Percentiles rank a stretch among this genome's conserved stretches.
These are phyloP conservation scores for Dicyrtomina minuta DNA, from an alignment of 2,888 invertebrate species.

Conservation along the genomic window DNA sequence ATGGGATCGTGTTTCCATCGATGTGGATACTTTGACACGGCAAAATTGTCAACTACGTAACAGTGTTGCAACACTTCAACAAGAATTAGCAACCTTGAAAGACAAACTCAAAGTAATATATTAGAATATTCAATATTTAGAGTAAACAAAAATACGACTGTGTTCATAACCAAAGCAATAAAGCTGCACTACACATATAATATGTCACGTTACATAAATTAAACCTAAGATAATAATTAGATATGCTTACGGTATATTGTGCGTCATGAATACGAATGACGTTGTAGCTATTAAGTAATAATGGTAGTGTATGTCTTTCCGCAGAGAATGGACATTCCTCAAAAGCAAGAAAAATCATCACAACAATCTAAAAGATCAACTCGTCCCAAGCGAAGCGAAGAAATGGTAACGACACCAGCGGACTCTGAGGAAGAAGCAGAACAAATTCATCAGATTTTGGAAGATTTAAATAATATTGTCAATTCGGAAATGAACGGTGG, in stretches of 20 bases:
- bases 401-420: constrained; percentile 45
- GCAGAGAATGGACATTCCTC: constrained; percentile 48
- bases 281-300: too few relatives aligned
- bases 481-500: constrained; percentile 49
- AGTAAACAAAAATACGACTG: background rate
- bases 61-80: constrained; percentile 51
- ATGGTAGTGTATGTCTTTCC: too few relatives aligned
- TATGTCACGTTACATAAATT: too few relatives aligned
- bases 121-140: background rate
- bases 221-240: too few relatives aligned
- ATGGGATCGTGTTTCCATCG: constrained; percentile 50
- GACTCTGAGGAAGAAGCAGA: constrained; percentile 53
- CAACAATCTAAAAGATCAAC: constrained; percentile 18
- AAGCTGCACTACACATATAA: too few relatives aligned
- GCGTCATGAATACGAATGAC: too few relatives aligned
- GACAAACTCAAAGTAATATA: constrained; percentile 49
- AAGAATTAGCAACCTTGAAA: constrained; percentile 53
- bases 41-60: constrained; percentile 52
- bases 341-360: constrained; percentile 36
- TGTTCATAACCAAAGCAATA: too few relatives aligned
- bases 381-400: constrained; percentile 37
- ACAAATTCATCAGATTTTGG: constrained; percentile 52
- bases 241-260: too few relatives aligned
- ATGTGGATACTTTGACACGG: constrained; percentile 50
- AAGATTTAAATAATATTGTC: constrained; percentile 52